These are phyloP conservation scores for Xenentodon cancila DNA, from an alignment of 2,797 vertebrate genomes.

Conservation along the genomic window DNA sequence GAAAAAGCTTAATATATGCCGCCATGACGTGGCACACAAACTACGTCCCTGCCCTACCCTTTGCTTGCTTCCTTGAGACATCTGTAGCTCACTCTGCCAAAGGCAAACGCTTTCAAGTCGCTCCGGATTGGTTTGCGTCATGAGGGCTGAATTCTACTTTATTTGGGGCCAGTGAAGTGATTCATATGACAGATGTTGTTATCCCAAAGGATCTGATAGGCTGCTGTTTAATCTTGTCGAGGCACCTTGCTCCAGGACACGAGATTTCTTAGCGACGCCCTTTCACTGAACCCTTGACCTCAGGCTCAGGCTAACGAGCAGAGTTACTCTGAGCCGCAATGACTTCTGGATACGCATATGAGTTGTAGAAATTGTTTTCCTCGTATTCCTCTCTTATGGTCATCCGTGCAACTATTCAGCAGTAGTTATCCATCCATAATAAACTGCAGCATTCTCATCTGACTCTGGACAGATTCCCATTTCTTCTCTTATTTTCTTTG, in stretches of 20 bases:
- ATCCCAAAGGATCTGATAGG: constrained; percentile 74
- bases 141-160: constrained; percentile 67
- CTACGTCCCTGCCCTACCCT: constrained; percentile 53
- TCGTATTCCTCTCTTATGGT: background rate
- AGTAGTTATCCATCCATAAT: constrained; percentile 9
- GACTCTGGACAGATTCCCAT: background rate
- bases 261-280: constrained; percentile 54
- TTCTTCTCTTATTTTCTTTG: background rate
- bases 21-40: constrained; percentile 25
- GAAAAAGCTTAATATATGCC: constrained; percentile 12
- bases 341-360: background rate
- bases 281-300: constrained; percentile 69
- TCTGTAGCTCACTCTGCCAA: constrained; percentile 51
- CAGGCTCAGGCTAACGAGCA: constrained; percentile 5
- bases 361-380: background rate
- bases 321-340: constrained; percentile 7
- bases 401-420: constrained; percentile 3
- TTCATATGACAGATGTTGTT: constrained; percentile 78
- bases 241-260: constrained; percentile 71
- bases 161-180: constrained; percentile 60
- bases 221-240: constrained; percentile 77
- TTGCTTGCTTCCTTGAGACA: constrained; percentile 48
- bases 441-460: background rate
- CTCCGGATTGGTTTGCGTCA: constrained; percentile 64
- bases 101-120: constrained; percentile 68